Evolutionary conservation across 2,888 invertebrate genomes (phyloP).

Genomic region (Drosophila meridionalis): DNA sequence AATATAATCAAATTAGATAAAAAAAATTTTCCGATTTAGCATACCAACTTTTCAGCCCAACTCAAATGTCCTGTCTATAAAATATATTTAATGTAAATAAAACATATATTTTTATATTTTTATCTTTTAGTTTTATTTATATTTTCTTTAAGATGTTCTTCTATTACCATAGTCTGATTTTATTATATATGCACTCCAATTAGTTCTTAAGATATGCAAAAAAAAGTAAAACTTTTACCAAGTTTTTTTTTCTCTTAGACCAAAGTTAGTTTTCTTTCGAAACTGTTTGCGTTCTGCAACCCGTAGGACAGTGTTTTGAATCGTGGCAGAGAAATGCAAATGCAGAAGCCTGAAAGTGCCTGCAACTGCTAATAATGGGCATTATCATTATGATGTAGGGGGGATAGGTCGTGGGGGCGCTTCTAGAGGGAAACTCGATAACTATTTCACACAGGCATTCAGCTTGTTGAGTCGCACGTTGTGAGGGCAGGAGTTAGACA

Average conservation of each 20-base stretch:
- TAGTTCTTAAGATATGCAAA: neutral
- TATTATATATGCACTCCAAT: neutral
- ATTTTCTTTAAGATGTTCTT: no score
- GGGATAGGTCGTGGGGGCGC: constrained; percentile 6
- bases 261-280: neutral
- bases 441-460: constrained; percentile 62
- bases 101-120: no score
- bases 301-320: constrained; percentile 43
- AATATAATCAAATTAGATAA: no score
- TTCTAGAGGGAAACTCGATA: constrained; percentile 53
- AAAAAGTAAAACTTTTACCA: neutral
- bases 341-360: constrained; percentile 66
- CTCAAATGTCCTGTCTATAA: no score
- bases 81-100: no score
- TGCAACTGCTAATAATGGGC: constrained; percentile 74
- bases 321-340: constrained; percentile 59
- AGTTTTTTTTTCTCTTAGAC: neutral
- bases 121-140: neutral
- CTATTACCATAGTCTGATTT: neutral
- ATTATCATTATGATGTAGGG: constrained; percentile 63
- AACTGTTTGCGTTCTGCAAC: neutral
- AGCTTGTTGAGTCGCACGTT: constrained; percentile 13
- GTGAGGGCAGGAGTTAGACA: neutral
- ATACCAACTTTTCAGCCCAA: no score
- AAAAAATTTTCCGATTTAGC: no score